phyloP scores from a whole-genome alignment of 2,888 invertebrate genomes.

The Brassicogethes aeneus region DNA sequence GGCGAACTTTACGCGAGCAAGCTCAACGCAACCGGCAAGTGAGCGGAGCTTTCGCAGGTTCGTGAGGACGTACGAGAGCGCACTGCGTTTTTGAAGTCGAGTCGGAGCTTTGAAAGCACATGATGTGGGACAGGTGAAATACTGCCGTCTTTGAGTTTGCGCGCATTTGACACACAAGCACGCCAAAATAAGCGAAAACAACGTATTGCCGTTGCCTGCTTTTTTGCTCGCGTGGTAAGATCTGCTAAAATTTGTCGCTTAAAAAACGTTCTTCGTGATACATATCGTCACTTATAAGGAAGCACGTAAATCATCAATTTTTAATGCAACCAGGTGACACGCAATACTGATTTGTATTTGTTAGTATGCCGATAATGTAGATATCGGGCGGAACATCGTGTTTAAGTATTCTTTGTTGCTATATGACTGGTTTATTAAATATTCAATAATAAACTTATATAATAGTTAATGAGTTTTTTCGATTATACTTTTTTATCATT shows the following conservation, averaged over 20 bases:
- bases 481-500: too few relatives aligned
- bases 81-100: conserved; percentile 25
- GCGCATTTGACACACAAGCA: conserved; percentile 8
- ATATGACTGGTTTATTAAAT: too few relatives aligned
- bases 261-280: conserved; percentile 13
- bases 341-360: not conserved
- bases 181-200: conserved; percentile 16
- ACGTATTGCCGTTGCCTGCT: conserved; percentile 13
- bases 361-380: too few relatives aligned
- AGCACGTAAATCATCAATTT: conserved; percentile 15
- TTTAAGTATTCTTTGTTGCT: too few relatives aligned
- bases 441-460: too few relatives aligned
- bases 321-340: conserved; percentile 6
- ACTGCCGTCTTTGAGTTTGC: conserved; percentile 16
- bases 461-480: too few relatives aligned
- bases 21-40: too few relatives aligned
- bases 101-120: conserved; percentile 22
- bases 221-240: conserved; percentile 16
- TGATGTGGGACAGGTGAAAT: conserved; percentile 28
- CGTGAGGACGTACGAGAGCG: conserved; percentile 14
- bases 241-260: conserved; percentile 13
- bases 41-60: too few relatives aligned
- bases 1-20: too few relatives aligned
- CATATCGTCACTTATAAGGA: conserved; percentile 10
- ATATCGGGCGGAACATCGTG: too few relatives aligned